Evolutionary conservation across 2,113 vertebrate species (phyloP).

Genomic region (Cygnus atratus): DNA sequence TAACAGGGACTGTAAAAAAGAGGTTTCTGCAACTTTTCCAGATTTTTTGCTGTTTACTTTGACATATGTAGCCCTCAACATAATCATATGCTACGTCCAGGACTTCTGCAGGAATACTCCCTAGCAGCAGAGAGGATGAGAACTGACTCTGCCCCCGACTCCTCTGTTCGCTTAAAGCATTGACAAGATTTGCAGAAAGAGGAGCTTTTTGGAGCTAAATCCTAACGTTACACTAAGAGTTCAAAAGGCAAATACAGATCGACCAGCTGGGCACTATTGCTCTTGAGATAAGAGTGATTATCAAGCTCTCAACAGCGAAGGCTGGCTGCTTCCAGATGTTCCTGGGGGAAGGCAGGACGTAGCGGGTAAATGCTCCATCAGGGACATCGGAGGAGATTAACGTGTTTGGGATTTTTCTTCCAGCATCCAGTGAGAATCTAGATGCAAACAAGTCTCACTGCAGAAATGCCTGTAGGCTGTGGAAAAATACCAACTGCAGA

Average conservation of each 20-base stretch:
- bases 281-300: not conserved
- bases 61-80: not conserved
- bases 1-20: not conserved
- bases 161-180: not conserved
- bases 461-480: not conserved
- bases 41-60: not conserved
- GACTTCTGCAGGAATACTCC: not conserved
- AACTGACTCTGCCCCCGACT: not conserved
- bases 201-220: not conserved
- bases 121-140: not conserved
- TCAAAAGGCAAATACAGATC: not conserved
- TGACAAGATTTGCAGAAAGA: not conserved
- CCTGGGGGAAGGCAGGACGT: not conserved
- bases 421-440: not conserved
- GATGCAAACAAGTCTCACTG: not conserved
- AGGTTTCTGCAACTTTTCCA: not conserved
- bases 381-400: not conserved
- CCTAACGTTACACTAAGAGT: not conserved
- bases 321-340: not conserved
- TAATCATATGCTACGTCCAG: rapidly evolving
- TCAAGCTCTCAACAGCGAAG: not conserved
- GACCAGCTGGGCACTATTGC: not conserved
- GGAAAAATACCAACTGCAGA: not conserved
- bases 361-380: too few relatives aligned
- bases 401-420: not conserved